A percentile compares a stretch with the other conserved stretches of the same genome.
Evolutionary conservation across 2,113 vertebrate species (phyloP).

Genomic region (Pongo pygmaeus): DNA sequence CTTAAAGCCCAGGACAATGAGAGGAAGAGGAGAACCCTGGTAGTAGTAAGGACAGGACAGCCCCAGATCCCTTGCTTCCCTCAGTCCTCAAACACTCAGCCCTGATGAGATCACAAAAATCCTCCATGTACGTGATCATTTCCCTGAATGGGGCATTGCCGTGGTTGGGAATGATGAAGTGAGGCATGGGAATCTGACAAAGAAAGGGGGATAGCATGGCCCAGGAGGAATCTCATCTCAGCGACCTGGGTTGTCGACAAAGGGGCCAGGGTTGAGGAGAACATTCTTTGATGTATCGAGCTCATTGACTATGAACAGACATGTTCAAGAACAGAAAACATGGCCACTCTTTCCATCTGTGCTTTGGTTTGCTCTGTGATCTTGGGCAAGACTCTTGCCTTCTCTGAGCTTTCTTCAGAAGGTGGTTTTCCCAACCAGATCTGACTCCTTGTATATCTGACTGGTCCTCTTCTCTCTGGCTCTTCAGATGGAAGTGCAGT

Average conservation of each 20-base stretch:
- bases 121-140: background rate
- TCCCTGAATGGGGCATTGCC: background rate
- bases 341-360: background rate
- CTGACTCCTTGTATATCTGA: background rate
- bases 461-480: background rate
- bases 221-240: background rate
- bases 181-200: accelerated
- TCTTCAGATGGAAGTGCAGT: conserved; percentile 94
- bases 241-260: background rate
- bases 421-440: no score
- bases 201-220: background rate
- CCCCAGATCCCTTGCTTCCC: background rate
- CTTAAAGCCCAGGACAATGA: background rate
- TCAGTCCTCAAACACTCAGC: background rate
- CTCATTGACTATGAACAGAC: background rate
- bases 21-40: background rate
- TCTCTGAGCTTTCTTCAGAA: background rate
- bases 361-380: background rate
- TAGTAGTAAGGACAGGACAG: background rate
- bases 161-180: background rate
- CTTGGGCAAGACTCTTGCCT: background rate
- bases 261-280: background rate
- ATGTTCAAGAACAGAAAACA: background rate
- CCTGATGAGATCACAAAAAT: background rate
- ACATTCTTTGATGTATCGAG: no score